Conservation (phyloP, 2,113 vertebrate genomes). For the Paratilapia polleni region DNA sequence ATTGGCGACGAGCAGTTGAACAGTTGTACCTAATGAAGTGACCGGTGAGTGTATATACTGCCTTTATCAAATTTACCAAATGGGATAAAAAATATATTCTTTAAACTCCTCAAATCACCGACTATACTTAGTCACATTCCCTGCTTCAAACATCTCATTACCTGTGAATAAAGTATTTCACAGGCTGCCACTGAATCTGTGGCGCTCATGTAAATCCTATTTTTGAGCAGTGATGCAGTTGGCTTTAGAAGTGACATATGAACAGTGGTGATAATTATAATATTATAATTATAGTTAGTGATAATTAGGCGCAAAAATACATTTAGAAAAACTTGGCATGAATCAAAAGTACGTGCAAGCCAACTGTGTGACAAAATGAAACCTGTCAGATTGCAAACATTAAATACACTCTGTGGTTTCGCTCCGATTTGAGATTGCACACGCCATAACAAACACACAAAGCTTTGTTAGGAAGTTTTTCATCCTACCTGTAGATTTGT, state of each 20-base stretch:
- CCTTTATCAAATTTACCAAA: background rate
- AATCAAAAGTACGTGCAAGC: background rate
- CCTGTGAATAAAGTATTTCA: background rate
- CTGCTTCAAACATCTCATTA: background rate
- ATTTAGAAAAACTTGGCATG: background rate
- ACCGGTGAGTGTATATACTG: background rate
- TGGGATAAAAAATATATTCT: background rate
- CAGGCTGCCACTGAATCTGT: background rate
- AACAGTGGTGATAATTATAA: too few species aligned
- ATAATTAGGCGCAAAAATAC: background rate
- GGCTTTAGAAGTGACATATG: background rate
- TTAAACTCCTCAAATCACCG: background rate
- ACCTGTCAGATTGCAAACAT: background rate
- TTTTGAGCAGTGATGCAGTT: background rate
- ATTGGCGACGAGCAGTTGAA: background rate
- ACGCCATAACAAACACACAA: background rate
- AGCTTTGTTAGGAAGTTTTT: background rate
- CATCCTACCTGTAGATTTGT: constrained; percentile 79
- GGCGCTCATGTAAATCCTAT: background rate
- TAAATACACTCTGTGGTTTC: background rate
- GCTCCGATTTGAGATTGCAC: background rate
- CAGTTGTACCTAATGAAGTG: constrained; percentile 1
- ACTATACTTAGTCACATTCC: background rate
- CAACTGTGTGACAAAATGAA: constrained; percentile 1
- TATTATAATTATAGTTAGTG: too few species aligned